Base-by-base conservation (phyloP, 1,140 invertebrate genomes). In the Drosophila auraria region DNA sequence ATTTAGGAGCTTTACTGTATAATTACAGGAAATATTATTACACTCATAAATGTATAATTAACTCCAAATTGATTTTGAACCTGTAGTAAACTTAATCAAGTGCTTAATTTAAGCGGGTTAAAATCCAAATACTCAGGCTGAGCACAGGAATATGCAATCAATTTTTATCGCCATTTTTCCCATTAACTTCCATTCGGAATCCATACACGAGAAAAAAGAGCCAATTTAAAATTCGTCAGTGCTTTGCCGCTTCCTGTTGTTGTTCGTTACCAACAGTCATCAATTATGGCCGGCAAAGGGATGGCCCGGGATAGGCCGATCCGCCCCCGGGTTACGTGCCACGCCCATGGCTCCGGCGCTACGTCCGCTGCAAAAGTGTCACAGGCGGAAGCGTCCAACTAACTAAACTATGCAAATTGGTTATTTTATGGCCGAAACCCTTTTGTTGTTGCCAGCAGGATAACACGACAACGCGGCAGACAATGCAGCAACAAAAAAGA, bases 361-460 rank as follows among this genome's bases (percentile, higher is more conserved):
- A 4, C 33, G 17, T 2, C 47, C 54, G 53, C 73, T 59, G 51
- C 58, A 72, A 78, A 81, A 89, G 81, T 89, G 84, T 78, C 82
- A 69, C 84, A 66, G 78, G 66, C 84, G 84, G 84, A 89, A 84
- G 86, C 78, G 82, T 82, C 86, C 84, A 89, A 89, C 84, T 89
- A 89, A 90, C 84, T 89, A 89, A 89, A 90, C 84, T 89, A 89
- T 89, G 84, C 84, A 89, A 89, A 89, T 89, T 89, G 86, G 86
- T 86, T 89, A 89, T 89, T 89, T 89, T 89, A 89, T 89, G 82
- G 84, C 70, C 61, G 68, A 80, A 80, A 80, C 76, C 77, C 76
- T 80, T 80, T 79, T 79, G 76, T 79, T 79, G 66, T 78, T 62
- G 74, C 23, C 47, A 53, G 69, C 56, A 78, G 74, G 64, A 70